Evolutionary conservation across 2,113 vertebrate species (phyloP), one percentile per base, ranked within the genome.

Genomic region (Oncorhynchus mykiss): DNA sequence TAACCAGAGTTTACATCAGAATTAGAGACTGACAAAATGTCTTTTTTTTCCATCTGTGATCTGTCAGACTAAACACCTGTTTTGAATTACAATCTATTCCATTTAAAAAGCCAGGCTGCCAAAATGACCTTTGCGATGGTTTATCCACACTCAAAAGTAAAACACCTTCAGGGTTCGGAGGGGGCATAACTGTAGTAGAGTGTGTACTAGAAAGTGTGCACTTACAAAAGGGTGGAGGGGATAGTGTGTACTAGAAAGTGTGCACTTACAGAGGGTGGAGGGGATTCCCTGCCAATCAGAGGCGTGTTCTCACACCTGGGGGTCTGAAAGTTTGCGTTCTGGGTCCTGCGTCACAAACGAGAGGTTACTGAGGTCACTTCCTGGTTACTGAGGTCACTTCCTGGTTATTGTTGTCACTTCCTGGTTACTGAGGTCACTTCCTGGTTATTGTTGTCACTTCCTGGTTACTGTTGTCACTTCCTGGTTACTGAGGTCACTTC

Each of bases 221-320:
- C 97, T 98, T 96, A 98, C 97, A 94, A 96, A 98, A 98, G 92
- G 97, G 97, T 86, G 97, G 97, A 87, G 97, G 97, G 91, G 97
- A 98, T 92, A 80, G 22, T 88, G 87, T 82, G 85, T 78, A 82
- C 88, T 82, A 80, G 73, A 91, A 88, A 88, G 82, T 88, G 87
- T 90, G 90, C 87, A 97, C 97, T 98, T 96, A 98, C 97, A 94
- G 96, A 98, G 92, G 97, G 97, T 86, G 97, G 97, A 87, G 97
- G 97, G 91, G 97, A 98, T 92, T 98, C 97, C 81, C 96, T 95
- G 92, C 97, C 97, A 92, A 98, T 98, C 95, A 98, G 93, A 78
- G 97, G 97, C 81, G 97, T 98, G 92, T 98, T 98, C 95, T 98
- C 97, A 92, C 97, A 98, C 90, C 97, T 96, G 77, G 97, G 96